Base-by-base conservation (phyloP, 2,888 invertebrate genomes). In the Microctonus hyperodae region DNA sequence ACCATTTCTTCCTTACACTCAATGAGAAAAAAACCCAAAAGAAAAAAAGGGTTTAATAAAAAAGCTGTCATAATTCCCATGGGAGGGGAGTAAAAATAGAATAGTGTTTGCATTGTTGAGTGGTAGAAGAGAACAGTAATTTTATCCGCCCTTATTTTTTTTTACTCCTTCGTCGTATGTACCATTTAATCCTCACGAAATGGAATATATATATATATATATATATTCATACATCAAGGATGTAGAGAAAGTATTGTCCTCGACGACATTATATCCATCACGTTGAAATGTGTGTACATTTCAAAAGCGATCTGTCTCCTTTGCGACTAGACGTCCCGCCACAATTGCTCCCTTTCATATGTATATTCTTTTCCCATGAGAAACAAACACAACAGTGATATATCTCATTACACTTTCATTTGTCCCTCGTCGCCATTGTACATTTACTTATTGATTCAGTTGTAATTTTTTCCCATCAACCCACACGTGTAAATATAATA, bases 301-400 rank as follows among this genome's bases (percentile, higher is more conserved):
- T 69, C 66, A 56, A 70, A 70, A 44, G 9, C 70, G 61, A 70
- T 70, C 61, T 68, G 63, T 68, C 68, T 68, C 62, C 61, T 64
- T 67, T 67, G 67, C 65, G 16, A 20, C 20, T 16, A 7, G 44
- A 16, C 44, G 44, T n/a, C 44, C 5, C 44, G 16, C 44, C 44
- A 44, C 44, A 44, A 44, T 44, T 44, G 44, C 16, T 44, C 44
- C 44, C 44, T 6, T 44, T 44, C n/a, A n/a, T n/a, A 44, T 44
- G 37, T 37, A 35, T 10, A 44, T 44, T 44, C 16, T 44, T 16
- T 44, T 44, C 44, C 44, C 44, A 44, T 44, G 44, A 44, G 44
- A 44, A 44, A 16, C 9, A 35, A 35, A 35, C 10, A 44, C 16
- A 44, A 4, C 16, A 44, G 44, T 44, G 16, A 16, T 16, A 37